Conservation (phyloP, 2,113 vertebrate species). For the Paradoxurus hermaphroditus region DNA sequence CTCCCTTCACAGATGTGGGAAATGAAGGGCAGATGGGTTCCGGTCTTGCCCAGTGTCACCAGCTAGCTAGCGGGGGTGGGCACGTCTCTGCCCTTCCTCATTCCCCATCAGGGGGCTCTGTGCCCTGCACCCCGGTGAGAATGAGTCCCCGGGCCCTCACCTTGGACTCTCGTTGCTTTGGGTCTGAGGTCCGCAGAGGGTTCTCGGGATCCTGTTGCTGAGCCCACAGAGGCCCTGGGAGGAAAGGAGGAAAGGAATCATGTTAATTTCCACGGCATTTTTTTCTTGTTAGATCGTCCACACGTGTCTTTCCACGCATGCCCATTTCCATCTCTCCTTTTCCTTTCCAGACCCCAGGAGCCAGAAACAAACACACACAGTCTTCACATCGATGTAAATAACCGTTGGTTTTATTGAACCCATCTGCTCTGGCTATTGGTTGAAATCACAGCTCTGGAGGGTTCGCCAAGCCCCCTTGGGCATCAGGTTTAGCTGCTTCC, state of each 20-base stretch:
- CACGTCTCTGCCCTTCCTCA: not conserved
- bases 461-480: not conserved
- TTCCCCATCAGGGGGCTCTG: not conserved
- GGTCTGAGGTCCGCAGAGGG: not conserved
- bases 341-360: slow-evolving; percentile 69
- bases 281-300: slow-evolving; percentile 51
- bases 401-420: slow-evolving; percentile 64
- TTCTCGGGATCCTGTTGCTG: not conserved
- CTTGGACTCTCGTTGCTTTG: not conserved
- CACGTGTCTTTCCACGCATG: slow-evolving; percentile 44
- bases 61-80: not conserved
- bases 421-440: slow-evolving; percentile 63
- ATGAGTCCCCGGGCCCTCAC: not conserved
- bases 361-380: slow-evolving; percentile 57
- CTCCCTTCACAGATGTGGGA: not conserved
- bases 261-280: slow-evolving; percentile 14
- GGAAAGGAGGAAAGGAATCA: slow-evolving; percentile 23
- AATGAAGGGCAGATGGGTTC: not conserved
- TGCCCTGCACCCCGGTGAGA: too few species aligned
- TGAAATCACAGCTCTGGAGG: slow-evolving; percentile 56
- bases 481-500: not conserved
- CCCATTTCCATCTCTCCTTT: slow-evolving; percentile 63
- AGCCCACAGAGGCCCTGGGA: not conserved
- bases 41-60: not conserved
- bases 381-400: slow-evolving; percentile 68